phyloP scores from a whole-genome alignment of 2,888 invertebrate species.

The Cantharis nigra region DNA sequence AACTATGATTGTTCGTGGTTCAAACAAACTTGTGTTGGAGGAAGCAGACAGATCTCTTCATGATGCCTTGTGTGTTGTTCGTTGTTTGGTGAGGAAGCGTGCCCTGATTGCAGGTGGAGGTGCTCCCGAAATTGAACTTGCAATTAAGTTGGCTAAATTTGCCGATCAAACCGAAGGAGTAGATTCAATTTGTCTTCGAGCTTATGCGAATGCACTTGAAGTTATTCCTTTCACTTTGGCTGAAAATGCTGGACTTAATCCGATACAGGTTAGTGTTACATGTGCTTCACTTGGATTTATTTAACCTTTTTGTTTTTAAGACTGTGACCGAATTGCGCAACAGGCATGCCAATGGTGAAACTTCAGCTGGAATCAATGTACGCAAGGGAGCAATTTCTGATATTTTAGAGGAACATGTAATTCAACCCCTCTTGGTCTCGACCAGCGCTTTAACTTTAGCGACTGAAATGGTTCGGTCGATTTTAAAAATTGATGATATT shows the following conservation, averaged over 20 bases:
- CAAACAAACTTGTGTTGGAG: constrained; percentile 81
- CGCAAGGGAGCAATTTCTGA: constrained; percentile 95
- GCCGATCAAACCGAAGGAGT: constrained; percentile 87
- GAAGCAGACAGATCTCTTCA: constrained; percentile 82
- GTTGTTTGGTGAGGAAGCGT: constrained; percentile 93
- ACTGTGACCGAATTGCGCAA: constrained; percentile 97
- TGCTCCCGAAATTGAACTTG: constrained; percentile 95
- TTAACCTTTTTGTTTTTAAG: constrained; percentile 33
- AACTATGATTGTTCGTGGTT: constrained; percentile 87
- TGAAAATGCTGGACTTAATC: constrained; percentile 73
- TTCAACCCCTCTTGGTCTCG: constrained; percentile 96
- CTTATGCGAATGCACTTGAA: constrained; percentile 95
- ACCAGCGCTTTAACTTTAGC: constrained; percentile 91
- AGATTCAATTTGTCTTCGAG: constrained; percentile 93
- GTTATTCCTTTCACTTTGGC: constrained; percentile 90
- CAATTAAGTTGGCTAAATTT: constrained; percentile 78
- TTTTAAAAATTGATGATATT: constrained; percentile 99
- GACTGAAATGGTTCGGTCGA: constrained; percentile 95
- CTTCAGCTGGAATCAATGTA: constrained; percentile 93
- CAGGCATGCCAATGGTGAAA: constrained; percentile 86
- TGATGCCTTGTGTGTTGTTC: constrained; percentile 87
- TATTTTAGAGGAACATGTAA: constrained; percentile 95
- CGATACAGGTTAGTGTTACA: constrained; percentile 49
- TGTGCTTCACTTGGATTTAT: background rate
- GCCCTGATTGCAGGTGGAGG: constrained; percentile 95